These are phyloP conservation scores for Lithophane ornitopus DNA, from an alignment of 2,888 invertebrate species.

Conservation along the genomic window DNA sequence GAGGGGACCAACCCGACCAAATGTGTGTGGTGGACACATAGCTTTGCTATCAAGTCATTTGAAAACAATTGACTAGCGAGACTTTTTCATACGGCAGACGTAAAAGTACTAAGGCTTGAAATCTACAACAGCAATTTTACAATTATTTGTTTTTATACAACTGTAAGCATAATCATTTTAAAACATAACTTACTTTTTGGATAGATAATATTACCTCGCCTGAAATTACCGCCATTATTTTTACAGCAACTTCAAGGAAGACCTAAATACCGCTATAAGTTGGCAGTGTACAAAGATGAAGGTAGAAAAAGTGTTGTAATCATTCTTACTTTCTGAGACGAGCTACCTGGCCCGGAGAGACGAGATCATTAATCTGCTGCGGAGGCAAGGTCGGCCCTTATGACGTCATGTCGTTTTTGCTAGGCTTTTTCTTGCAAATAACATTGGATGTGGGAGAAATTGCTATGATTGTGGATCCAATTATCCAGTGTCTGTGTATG, in stretches of 20 bases:
- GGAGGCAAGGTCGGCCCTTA: slow-evolving; percentile 58
- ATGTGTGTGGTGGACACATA: neutral
- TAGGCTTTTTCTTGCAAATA: slow-evolving; percentile 12
- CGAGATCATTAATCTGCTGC: slow-evolving; percentile 59
- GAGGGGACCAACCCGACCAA: neutral
- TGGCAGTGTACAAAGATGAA: slow-evolving; percentile 37
- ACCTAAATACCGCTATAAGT: slow-evolving; percentile 45
- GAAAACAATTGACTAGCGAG: neutral
- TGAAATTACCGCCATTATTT: slow-evolving; percentile 34
- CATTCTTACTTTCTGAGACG: slow-evolving; percentile 60
- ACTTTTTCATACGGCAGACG: neutral
- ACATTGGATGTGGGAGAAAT: slow-evolving; percentile 13
- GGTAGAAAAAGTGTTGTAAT: slow-evolving; percentile 61
- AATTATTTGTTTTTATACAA: neutral
- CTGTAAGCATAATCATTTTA: neutral
- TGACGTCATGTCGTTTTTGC: slow-evolving; percentile 54
- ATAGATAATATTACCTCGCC: neutral
- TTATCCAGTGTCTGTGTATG: neutral
- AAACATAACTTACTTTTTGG: neutral
- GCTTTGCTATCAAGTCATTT: neutral
- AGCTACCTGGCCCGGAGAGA: slow-evolving; percentile 60
- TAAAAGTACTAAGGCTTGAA: neutral
- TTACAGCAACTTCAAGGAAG: slow-evolving; percentile 22
- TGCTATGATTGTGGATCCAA: slow-evolving; percentile 2
- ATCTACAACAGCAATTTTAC: neutral